These are phyloP conservation scores for Acanthurus lineatus DNA, from an alignment of 2,797 vertebrate species.

Conservation along the genomic window DNA sequence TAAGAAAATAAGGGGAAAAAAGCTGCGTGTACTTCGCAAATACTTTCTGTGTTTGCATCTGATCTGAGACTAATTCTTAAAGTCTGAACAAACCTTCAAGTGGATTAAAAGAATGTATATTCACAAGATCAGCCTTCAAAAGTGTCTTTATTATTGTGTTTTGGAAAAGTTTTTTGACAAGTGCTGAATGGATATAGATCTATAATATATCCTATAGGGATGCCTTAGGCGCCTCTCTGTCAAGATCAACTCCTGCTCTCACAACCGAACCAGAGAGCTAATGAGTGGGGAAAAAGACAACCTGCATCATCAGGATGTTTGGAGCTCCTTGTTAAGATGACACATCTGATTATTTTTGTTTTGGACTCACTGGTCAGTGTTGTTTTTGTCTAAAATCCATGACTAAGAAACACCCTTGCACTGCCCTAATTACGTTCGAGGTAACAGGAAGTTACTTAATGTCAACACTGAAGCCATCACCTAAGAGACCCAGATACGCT, in stretches of 20 bases:
- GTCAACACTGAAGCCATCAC: background rate
- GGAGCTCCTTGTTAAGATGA: conserved; percentile 32
- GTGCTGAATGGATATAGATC: conserved; percentile 37
- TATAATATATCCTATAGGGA: conserved; percentile 28
- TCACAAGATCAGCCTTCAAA: conserved; percentile 45
- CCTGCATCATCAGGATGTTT: conserved; percentile 18
- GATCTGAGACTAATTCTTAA: conserved; percentile 31
- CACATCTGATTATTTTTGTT: conserved; percentile 35
- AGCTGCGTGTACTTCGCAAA: background rate
- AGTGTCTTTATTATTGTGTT: conserved; percentile 30
- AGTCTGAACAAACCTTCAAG: conserved; percentile 28
- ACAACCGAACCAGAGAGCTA: conserved; percentile 20
- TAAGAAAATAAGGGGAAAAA: conserved; percentile 5
- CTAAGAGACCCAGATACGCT: background rate
- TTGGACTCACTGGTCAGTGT: conserved; percentile 19
- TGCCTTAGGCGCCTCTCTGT: conserved; percentile 37
- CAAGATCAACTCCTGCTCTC: conserved; percentile 28
- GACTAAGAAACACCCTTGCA: conserved; percentile 19
- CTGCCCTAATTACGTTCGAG: background rate
- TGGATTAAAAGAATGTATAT: conserved; percentile 9
- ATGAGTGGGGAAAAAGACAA: conserved; percentile 23
- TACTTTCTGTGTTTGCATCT: conserved; percentile 19
- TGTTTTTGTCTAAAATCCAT: conserved; percentile 1
- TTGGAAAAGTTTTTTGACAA: conserved; percentile 43
- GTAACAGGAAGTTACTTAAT: conserved; percentile 14